phyloP scores from a whole-genome alignment of 2,888 invertebrate species.

The Acleris cristana region DNA sequence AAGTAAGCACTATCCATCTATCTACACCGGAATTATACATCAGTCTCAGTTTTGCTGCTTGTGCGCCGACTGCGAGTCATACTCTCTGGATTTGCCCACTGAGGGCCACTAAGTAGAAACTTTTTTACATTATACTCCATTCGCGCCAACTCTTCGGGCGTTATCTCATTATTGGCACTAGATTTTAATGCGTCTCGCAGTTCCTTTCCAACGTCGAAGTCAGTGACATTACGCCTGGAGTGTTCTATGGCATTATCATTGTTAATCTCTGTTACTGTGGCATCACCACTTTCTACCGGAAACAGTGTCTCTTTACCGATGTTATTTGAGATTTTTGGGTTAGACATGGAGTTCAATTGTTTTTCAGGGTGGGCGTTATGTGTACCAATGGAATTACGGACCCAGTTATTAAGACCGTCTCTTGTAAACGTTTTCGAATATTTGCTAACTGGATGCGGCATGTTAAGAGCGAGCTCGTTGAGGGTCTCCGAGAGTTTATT shows the following conservation, averaged over 20 bases:
- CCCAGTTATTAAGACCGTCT: slow-evolving; percentile 63
- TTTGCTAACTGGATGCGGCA: slow-evolving; percentile 80
- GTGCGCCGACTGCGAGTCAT: slow-evolving; percentile 72
- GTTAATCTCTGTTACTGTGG: slow-evolving; percentile 66
- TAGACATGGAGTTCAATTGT: slow-evolving; percentile 43
- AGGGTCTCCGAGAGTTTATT: slow-evolving; percentile 71
- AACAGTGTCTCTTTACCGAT: slow-evolving; percentile 74
- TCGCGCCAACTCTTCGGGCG: slow-evolving; percentile 86
- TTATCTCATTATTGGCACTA: slow-evolving; percentile 69
- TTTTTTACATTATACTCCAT: slow-evolving; percentile 92
- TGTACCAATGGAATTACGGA: slow-evolving; percentile 54
- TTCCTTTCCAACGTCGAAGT: slow-evolving; percentile 59
- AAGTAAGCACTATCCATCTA: slow-evolving; percentile 54
- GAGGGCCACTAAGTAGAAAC: slow-evolving; percentile 85
- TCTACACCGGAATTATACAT: slow-evolving; percentile 72
- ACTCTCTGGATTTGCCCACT: slow-evolving; percentile 66
- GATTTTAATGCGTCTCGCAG: slow-evolving; percentile 59
- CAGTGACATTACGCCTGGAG: slow-evolving; percentile 46
- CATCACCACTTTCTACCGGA: slow-evolving; percentile 71
- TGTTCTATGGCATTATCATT: slow-evolving; percentile 64
- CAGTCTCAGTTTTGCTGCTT: slow-evolving; percentile 83
- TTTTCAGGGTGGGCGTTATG: slow-evolving; percentile 52
- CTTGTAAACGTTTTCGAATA: slow-evolving; percentile 66
- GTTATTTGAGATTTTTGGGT: slow-evolving; percentile 58
- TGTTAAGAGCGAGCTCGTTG: slow-evolving; percentile 75